Percentiles rank a stretch among this genome's conserved stretches.
Conservation (phyloP, 2,113 vertebrate genomes). For the Crocuta crocuta region DNA sequence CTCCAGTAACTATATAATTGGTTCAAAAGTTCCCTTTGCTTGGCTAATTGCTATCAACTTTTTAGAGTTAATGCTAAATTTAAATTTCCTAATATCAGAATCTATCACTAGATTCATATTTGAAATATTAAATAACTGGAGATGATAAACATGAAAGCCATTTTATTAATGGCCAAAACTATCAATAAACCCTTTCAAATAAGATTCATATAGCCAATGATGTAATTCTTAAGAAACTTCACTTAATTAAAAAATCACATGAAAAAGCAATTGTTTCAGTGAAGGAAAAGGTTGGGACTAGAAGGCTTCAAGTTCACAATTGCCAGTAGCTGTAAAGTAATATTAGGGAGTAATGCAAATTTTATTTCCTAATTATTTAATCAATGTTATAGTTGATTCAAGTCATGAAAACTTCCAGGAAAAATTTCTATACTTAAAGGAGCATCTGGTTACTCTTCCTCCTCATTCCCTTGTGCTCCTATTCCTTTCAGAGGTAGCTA, state of each 20-base stretch:
- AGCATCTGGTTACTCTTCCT: neutral
- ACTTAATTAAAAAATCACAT: neutral
- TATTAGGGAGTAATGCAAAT: neutral
- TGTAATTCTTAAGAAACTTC: neutral
- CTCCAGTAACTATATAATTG: neutral
- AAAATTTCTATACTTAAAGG: neutral
- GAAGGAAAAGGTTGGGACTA: neutral
- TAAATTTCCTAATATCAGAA: conserved; percentile 4
- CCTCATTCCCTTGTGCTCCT: neutral
- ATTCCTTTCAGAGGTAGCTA: neutral
- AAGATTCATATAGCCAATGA: neutral
- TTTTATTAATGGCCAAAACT: conserved; percentile 1
- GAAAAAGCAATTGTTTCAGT: neutral
- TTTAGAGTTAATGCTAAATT: conserved; percentile 52
- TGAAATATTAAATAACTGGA: neutral
- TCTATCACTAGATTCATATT: neutral
- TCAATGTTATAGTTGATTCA: neutral
- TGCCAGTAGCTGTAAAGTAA: neutral
- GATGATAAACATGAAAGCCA: neutral
- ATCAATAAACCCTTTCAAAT: neutral
- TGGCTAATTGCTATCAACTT: neutral
- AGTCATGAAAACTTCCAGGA: neutral
- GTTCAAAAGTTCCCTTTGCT: neutral
- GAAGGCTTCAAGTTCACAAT: neutral
- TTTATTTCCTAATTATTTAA: conserved; percentile 21